Conservation (phyloP, 2,888 invertebrate species). For the Drosophila emarginata region DNA sequence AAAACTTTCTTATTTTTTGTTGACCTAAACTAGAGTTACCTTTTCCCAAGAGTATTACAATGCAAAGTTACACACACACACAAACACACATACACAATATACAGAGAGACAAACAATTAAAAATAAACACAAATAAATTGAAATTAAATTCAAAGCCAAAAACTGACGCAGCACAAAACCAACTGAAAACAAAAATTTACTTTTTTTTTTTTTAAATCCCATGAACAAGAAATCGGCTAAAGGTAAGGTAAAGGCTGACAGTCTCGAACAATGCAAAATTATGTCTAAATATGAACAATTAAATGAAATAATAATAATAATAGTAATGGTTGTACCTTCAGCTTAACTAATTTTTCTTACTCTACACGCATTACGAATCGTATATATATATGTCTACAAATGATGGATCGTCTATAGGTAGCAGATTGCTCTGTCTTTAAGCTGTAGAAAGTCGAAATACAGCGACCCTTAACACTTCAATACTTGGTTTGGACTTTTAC, state of each 20-base stretch:
- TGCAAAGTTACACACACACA: background rate
- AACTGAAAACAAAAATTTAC: background rate
- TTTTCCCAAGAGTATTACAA: constrained; percentile 1
- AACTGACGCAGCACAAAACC: constrained; percentile 11
- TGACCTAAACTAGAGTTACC: background rate
- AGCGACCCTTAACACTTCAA: constrained; percentile 22
- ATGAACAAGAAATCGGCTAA: constrained; percentile 12
- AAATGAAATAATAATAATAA: constrained; percentile 29
- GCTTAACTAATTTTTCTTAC: constrained; percentile 17
- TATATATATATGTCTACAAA: background rate
- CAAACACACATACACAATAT: constrained; percentile 5
- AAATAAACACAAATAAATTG: constrained; percentile 14
- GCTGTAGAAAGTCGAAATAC: constrained; percentile 46
- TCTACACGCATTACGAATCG: constrained; percentile 9
- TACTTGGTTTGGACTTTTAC: constrained; percentile 16
- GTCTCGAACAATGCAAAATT: constrained; percentile 26
- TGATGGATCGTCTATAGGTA: constrained; percentile 14
- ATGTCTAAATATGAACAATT: constrained; percentile 31
- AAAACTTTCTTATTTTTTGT: constrained; percentile 2
- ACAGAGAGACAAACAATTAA: constrained; percentile 11
- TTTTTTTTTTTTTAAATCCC: no score
- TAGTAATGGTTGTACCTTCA: constrained; percentile 3
- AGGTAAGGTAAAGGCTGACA: constrained; percentile 1
- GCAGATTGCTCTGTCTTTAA: constrained; percentile 1
- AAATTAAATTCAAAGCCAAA: constrained; percentile 14